Conservation (phyloP, 2,888 invertebrate genomes). For the Eumacrocentrus americanus region DNA sequence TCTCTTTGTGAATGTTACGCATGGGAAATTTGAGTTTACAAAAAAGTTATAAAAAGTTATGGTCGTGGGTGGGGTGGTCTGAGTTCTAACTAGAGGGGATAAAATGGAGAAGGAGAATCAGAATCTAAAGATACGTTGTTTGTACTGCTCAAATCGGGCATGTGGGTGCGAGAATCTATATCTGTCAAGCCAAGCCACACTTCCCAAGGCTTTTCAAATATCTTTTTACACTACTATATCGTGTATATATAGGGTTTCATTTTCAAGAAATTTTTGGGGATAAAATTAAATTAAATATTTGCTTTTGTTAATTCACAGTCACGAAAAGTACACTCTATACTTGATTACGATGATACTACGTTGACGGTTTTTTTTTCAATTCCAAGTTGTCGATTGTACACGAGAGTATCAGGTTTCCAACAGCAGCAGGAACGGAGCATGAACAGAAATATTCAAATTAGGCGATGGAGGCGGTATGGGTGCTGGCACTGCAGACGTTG, state of each 20-base stretch:
- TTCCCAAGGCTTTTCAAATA: no score
- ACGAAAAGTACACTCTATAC: conserved; percentile 25
- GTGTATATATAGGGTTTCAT: no score
- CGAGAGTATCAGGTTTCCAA: conserved; percentile 26
- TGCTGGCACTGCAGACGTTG: conserved; percentile 24
- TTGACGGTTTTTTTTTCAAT: conserved; percentile 12
- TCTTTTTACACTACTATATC: no score
- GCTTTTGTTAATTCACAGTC: conserved; percentile 17
- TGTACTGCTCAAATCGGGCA: conserved; percentile 32
- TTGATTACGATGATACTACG: conserved; percentile 21
- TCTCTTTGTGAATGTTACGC: no score
- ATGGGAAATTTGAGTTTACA: conserved; percentile 4
- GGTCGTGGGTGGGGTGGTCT: conserved; percentile 27
- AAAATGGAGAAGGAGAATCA: no score
- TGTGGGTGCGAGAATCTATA: conserved; percentile 40
- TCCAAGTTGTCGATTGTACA: conserved; percentile 26
- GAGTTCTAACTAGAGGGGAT: conserved; percentile 27
- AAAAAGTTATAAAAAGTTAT: conserved; percentile 25
- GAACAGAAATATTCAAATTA: conserved; percentile 33
- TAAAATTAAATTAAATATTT: conserved; percentile 2
- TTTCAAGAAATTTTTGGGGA: conserved; percentile 10
- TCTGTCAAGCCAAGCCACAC: no score
- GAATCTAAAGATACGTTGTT: conserved; percentile 30
- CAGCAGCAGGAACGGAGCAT: conserved; percentile 24
- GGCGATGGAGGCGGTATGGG: conserved; percentile 11